phyloP scores from a whole-genome alignment of 2,888 invertebrate species.

The Teinopalpus imperialis region DNA sequence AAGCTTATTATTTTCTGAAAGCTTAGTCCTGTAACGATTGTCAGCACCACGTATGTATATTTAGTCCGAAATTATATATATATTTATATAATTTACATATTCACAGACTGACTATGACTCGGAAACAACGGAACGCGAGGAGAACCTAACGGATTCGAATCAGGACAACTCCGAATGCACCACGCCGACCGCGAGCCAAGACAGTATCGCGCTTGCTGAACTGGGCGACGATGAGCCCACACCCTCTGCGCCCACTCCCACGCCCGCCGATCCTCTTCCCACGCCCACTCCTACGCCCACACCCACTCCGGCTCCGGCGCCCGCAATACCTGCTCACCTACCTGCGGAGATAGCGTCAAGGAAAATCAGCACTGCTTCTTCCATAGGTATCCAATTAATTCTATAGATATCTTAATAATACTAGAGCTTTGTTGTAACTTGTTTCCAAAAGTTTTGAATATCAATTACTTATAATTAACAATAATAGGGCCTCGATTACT shows the following conservation, averaged over 20 bases:
- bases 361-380: slow-evolving; percentile 73
- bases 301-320: slow-evolving; percentile 22
- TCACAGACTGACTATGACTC: slow-evolving; percentile 75
- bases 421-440: no score
- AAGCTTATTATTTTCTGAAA: no score
- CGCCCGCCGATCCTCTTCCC: slow-evolving; percentile 13
- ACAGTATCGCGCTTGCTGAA: slow-evolving; percentile 68
- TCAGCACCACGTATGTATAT: no score
- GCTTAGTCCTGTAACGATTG: no score
- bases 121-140: slow-evolving; percentile 76
- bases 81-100: not conserved
- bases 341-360: slow-evolving; percentile 32
- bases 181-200: slow-evolving; percentile 75
- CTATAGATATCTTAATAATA: no score
- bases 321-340: slow-evolving; percentile 20
- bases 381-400: slow-evolving; percentile 67
- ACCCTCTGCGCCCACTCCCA: slow-evolving; percentile 34
- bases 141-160: slow-evolving; percentile 76
- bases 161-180: slow-evolving; percentile 80
- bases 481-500: no score
- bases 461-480: no score
- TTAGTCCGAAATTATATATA: no score
- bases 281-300: slow-evolving; percentile 23
- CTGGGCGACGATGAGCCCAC: slow-evolving; percentile 51
- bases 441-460: no score